Evolutionary conservation across 2,797 vertebrate genomes (phyloP), one percentile per base, ranked within the genome.

Genomic region (Mormyrus proboscirostris): DNA sequence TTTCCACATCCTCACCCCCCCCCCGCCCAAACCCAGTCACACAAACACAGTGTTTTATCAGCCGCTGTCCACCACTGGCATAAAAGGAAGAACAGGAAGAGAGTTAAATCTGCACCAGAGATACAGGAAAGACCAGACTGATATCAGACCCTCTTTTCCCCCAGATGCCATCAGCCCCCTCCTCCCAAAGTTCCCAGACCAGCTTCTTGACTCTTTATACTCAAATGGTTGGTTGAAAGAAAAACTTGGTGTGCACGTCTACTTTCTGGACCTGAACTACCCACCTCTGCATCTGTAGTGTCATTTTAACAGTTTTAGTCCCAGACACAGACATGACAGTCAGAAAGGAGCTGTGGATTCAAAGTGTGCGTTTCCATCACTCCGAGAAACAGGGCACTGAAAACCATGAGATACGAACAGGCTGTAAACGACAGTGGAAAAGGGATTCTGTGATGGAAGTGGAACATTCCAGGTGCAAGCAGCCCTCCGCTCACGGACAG

Each of bases 61-160:
- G 84, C 53, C n/a, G 6, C 53, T 41, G 38, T 41, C 16, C 49
- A 55, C 51, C 50, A 2, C 87, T 55, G 3, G 29, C 29, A 41
- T 38, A 59, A 38, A 50, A 79, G 47, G 49, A 29, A 84, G 25
- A 41, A 38, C 12, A 3, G 9, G 79, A 59, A 57, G 41, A 29
- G 22, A 59, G 51, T 65, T 38, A 49, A 44, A 84, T 82, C 41
- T 55, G 38, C 25, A 41, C 82, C 38, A 53, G 3, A 51, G 82
- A 73, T 83, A 84, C 41, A 22, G 44, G 76, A 62, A 25, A 89
- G 51, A 89, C 76, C 22, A 22, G 76, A 82, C 76, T 85, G 49
- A 85, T 16, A 25, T 12, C 82, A 51, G 22, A 29, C 82, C 47
- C 82, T n/a, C n/a, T 2, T 16, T 76, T 5, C 9, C 33, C 69